These are phyloP conservation scores for Drosophila ercepeae DNA, from an alignment of 1,140 invertebrate genomes.

Conservation along the genomic window DNA sequence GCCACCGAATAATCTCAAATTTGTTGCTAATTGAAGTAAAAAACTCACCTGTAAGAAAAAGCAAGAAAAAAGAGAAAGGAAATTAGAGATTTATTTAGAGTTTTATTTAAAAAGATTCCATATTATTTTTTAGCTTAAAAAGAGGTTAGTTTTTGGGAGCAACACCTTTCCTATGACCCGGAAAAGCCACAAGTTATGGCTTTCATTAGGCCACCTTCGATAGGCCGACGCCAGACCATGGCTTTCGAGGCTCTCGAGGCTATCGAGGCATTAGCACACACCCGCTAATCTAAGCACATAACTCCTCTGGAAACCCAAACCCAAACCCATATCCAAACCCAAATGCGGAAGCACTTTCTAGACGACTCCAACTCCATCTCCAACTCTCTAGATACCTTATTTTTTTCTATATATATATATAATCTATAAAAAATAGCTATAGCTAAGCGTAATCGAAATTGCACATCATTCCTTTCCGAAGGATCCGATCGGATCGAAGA, in stretches of 20 bases:
- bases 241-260: too few species aligned
- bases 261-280: slow-evolving; percentile 76
- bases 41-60: slow-evolving; percentile 59
- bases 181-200: slow-evolving; percentile 74
- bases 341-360: slow-evolving; percentile 80
- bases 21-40: slow-evolving; percentile 53
- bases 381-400: neutral
- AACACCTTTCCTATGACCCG: slow-evolving; percentile 46
- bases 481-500: neutral
- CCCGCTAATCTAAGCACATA: slow-evolving; percentile 78
- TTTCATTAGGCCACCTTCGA: slow-evolving; percentile 65
- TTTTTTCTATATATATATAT: slow-evolving; percentile 12
- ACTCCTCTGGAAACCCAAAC: slow-evolving; percentile 50
- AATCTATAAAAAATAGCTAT: slow-evolving; percentile 34
- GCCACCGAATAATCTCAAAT: slow-evolving; percentile 38
- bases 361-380: slow-evolving; percentile 2
- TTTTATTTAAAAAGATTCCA: too few species aligned
- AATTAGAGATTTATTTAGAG: slow-evolving; percentile 15
- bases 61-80: slow-evolving; percentile 32
- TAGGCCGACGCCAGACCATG: slow-evolving; percentile 39
- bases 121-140: too few species aligned
- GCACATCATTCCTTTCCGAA: slow-evolving; percentile 62
- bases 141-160: too few species aligned
- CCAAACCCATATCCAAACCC: neutral
- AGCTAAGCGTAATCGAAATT: slow-evolving; percentile 78